A percentile compares a stretch with the other conserved stretches of the same genome.
Evolutionary conservation across 35 echinoderm and acorn worm species (phyloP).

Genomic region (Diadema setosum): DNA sequence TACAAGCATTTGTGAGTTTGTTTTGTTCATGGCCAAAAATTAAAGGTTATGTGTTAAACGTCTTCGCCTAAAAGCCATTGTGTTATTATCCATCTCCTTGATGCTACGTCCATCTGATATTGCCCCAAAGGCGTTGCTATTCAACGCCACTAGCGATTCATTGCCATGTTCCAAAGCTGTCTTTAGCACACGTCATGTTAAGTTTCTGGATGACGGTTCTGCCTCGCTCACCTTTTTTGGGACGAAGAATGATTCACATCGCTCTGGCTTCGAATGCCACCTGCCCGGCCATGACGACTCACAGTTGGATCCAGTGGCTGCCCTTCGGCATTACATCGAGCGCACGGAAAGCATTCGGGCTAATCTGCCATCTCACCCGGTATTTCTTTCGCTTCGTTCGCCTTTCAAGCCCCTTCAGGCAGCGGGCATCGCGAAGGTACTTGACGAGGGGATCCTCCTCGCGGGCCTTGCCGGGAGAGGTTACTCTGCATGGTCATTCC

Average conservation of each 20-base stretch:
- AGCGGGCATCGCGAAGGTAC: background rate
- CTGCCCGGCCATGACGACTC: background rate
- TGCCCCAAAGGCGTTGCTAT: background rate
- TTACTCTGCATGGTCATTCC: slow-evolving; percentile 1
- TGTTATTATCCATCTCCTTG: background rate
- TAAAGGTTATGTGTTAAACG: background rate
- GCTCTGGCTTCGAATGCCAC: background rate
- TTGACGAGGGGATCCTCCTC: background rate
- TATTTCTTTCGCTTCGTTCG: background rate
- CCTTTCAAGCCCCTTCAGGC: background rate
- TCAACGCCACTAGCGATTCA: background rate
- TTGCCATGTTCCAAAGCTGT: background rate
- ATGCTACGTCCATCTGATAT: background rate
- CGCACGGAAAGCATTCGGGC: background rate
- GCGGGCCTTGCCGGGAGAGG: background rate
- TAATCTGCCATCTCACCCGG: background rate
- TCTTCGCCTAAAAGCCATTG: background rate
- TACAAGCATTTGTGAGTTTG: background rate
- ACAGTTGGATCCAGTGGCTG: background rate
- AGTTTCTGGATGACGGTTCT: background rate
- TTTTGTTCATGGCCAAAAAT: background rate
- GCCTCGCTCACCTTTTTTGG: background rate
- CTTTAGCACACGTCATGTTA: background rate
- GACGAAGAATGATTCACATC: background rate
- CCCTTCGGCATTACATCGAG: background rate